Percentiles rank a stretch among this genome's conserved stretches.
Conservation (phyloP, 2,113 vertebrate genomes). For the Puffinus mauretanicus region DNA sequence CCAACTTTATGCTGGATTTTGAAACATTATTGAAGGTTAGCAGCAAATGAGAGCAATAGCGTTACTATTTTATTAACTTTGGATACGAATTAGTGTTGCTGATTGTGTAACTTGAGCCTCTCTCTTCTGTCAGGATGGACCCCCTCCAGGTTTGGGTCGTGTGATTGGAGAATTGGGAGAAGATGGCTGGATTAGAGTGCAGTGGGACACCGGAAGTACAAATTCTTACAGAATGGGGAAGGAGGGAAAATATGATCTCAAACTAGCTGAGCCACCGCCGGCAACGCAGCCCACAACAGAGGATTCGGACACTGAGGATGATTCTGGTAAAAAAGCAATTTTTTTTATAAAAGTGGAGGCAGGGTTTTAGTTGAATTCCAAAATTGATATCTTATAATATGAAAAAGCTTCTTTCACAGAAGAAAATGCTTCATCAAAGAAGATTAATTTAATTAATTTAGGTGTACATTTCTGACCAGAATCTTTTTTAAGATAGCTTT, state of each 20-base stretch:
- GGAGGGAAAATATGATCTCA: constrained; percentile 97
- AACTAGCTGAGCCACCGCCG: constrained; percentile 88
- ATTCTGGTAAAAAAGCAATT: constrained; percentile 78
- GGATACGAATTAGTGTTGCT: accelerated
- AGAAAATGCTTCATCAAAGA: neutral
- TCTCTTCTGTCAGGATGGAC: constrained; percentile 85
- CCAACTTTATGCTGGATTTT: neutral
- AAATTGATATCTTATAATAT: neutral
- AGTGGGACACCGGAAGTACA: constrained; percentile 98
- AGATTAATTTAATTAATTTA: neutral
- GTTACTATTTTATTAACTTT: neutral
- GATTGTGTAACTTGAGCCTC: neutral
- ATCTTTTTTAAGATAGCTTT: neutral
- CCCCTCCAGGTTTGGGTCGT: constrained; percentile 92
- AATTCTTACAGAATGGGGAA: constrained; percentile 99
- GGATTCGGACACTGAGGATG: constrained; percentile 96
- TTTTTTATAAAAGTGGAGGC: neutral
- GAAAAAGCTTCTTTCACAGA: neutral
- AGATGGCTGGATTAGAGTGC: constrained; percentile 97
- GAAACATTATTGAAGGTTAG: neutral
- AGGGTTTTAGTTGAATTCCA: neutral
- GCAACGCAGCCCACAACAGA: constrained; percentile 83
- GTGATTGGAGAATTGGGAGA: constrained; percentile 97
- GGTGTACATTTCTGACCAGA: neutral
- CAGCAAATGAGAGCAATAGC: neutral